Base-by-base conservation (phyloP, 2,888 invertebrate species). In the Cotesia congregata region DNA sequence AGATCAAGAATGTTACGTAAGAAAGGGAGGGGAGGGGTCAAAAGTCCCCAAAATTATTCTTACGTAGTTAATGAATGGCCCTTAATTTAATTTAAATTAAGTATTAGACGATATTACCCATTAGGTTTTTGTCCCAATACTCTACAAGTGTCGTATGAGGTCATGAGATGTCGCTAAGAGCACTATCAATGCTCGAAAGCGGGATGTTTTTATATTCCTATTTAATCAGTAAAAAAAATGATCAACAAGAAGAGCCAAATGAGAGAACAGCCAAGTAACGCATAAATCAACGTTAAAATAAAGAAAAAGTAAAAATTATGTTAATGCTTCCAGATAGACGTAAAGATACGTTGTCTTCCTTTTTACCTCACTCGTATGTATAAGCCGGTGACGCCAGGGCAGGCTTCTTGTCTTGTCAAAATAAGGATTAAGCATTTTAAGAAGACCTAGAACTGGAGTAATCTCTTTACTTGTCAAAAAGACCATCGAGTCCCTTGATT, bases 401-500 rank as follows among this genome's bases (percentile, higher is more conserved):
- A 72, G 17, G 20, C 73, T 50, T 73, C 71, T 77, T 69, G 70
- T 70, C 81, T 83, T 86, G 86, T 86, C 86, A 86, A 86, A 86
- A 86, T 86, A 85, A 83, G 86, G 86, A 87, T 86, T 87, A 87
- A 84, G 83, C 79, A 65, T 78, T 82, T 83, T 86, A 83, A 50
- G 12, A 82, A 80, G 82, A 78, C 78, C 80, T 79, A 80, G 39
- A 71, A 65, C 60, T 72, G n/a, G 67, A 73, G 72, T 15, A 30
- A 40, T 4, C 15, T 50, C 50, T 50, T 50, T 50, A 68, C 41
- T 68, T 68, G 17, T 68, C 68, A 68, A 1, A 68, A 41, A 68
- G 17, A 68, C 65, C 38, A 65, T 50, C 50, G 20, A 41, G 30
- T 50, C 69, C n/a, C 6, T 41, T 6, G 59, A n/a, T 6, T 69